Base-by-base conservation (phyloP, 2,888 invertebrate species). In the Polydrusus tereticollis region DNA sequence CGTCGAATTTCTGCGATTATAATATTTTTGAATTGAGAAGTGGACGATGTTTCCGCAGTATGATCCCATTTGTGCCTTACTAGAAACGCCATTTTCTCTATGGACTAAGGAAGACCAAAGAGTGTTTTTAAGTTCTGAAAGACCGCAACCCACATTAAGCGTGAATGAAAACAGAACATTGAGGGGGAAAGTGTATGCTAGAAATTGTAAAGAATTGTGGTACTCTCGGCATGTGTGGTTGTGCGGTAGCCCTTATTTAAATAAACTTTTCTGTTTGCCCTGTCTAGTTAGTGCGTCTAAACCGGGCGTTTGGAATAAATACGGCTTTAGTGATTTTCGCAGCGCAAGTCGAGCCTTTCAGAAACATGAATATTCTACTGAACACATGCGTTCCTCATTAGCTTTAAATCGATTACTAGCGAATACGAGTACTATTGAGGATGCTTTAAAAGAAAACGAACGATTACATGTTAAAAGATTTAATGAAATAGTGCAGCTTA, bases 401-500 rank as follows among this genome's bases (percentile, higher is more conserved):
- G 20, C n/a, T 2, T 36, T 69, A 21, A 14, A 21, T 60, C 29
- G 14, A 45, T 58, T 58, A 23, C 29, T 45, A 41, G 29, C 45
- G 59, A 50, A n/a, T 5, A 10, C 45, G 1, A 50, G 23, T 52
- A 55, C 41, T 3, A 69, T 63, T 59, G 41, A 52, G 18, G 59
- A 67, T 41, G 58, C 47, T 60, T 50, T 60, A 21, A 41, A 16
- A 10, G 66, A 66, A 52, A 47, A 71, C 23, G 43, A 47, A 23
- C 59, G 66, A 26, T 33, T 71, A 36, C 45, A 47, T 47, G 52
- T 59, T 10, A 59, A 36, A 47, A 14, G 55, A 36, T 65, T 36
- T 29, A 71, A 71, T 29, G 66, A 71, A 23, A 55, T 58, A 5
- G 71, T 71, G 12, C 18, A 26, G 36, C 29, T 65, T 21, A 72